Evolutionary conservation across 2,113 vertebrate species (phyloP).

Genomic region (Nymphicus hollandicus): DNA sequence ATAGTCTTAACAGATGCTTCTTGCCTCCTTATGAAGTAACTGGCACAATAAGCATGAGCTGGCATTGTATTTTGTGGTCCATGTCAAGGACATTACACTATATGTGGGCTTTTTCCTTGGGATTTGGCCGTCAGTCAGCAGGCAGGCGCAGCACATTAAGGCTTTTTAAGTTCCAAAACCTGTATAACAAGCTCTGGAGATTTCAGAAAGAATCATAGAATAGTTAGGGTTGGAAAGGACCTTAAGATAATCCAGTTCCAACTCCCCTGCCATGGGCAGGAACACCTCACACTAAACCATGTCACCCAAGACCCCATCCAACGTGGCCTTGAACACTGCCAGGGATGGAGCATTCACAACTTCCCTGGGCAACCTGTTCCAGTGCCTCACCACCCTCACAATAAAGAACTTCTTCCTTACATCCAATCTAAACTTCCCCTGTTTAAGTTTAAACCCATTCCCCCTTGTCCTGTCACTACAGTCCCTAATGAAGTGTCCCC

Average conservation of each 20-base stretch:
- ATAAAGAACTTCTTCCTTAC: too few species aligned
- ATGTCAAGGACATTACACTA: not conserved
- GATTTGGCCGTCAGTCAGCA: not conserved
- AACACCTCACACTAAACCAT: not conserved
- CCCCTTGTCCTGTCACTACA: too few species aligned
- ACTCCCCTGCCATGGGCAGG: not conserved
- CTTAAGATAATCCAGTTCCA: not conserved
- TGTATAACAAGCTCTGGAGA: not conserved
- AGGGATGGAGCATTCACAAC: too few species aligned
- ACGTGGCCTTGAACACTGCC: too few species aligned
- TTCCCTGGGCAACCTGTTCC: too few species aligned
- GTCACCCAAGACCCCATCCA: too few species aligned
- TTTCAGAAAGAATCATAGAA: not conserved
- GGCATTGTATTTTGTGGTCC: not conserved
- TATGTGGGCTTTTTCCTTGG: not conserved
- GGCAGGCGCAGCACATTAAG: not conserved
- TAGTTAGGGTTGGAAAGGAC: not conserved
- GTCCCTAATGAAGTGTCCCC: too few species aligned
- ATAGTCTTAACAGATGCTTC: not conserved
- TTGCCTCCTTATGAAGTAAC: not conserved
- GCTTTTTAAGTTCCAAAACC: not conserved
- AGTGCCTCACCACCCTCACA: too few species aligned
- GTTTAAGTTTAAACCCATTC: too few species aligned
- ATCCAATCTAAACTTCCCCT: too few species aligned
- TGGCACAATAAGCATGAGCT: not conserved